Evolutionary conservation across 2,888 invertebrate genomes (phyloP).

Genomic region (Plebejus argus): DNA sequence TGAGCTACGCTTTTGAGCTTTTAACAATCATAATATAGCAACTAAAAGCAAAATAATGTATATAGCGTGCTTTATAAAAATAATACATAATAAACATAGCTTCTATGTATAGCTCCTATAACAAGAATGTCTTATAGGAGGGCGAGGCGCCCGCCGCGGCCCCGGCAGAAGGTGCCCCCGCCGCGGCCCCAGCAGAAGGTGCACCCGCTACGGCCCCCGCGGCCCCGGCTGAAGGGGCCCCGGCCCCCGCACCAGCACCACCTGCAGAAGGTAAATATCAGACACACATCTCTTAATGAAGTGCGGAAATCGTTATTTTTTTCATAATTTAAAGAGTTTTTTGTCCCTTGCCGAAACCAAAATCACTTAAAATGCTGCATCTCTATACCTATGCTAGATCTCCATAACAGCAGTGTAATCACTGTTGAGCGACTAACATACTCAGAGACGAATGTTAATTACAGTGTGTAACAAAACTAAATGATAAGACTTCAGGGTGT

Average conservation of each 20-base stretch:
- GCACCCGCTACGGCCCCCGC: constrained; percentile 23
- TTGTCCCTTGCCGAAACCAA: too few species aligned
- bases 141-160: constrained; percentile 46
- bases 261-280: constrained; percentile 2
- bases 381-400: too few species aligned
- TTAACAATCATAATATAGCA: background rate
- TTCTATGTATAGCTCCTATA: background rate
- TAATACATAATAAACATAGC: background rate
- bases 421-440: too few species aligned
- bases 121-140: constrained; percentile 40
- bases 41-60: background rate
- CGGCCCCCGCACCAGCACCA: background rate
- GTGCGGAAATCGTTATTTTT: too few species aligned
- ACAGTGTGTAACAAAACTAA: too few species aligned
- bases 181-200: constrained; percentile 18
- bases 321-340: too few species aligned
- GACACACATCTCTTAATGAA: too few species aligned
- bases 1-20: background rate
- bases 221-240: background rate
- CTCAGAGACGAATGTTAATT: too few species aligned
- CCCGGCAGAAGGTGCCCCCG: constrained; percentile 29
- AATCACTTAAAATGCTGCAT: too few species aligned
- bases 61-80: background rate
- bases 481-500: too few species aligned
- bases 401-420: too few species aligned